Conservation (phyloP, 2,797 vertebrate genomes). For the Coregonus suidteri region DNA sequence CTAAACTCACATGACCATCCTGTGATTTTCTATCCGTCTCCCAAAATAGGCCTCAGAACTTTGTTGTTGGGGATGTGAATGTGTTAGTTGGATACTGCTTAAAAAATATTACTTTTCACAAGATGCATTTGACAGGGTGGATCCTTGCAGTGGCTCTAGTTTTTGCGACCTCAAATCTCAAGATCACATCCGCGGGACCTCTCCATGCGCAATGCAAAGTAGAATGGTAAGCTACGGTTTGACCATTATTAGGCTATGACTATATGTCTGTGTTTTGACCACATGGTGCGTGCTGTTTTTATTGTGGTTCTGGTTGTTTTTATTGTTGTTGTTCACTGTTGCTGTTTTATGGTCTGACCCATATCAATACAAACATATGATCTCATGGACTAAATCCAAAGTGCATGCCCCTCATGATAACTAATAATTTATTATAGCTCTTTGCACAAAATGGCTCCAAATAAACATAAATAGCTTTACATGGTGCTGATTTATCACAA, state of each 20-base stretch:
- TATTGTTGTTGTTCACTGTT: background rate
- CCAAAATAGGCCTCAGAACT: slow-evolving; percentile 8
- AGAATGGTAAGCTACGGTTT: slow-evolving; percentile 65
- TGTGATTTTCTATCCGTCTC: slow-evolving; percentile 50
- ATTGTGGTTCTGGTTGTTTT: background rate
- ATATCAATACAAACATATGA: background rate
- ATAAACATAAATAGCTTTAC: background rate
- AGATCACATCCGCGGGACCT: slow-evolving; percentile 52
- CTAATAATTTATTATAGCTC: background rate
- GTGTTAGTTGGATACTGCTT: background rate
- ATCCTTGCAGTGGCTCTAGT: slow-evolving; percentile 46
- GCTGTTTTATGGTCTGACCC: background rate
- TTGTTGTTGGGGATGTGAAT: background rate
- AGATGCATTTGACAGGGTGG: slow-evolving; percentile 48
- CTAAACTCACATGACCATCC: slow-evolving; percentile 70
- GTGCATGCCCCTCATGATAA: background rate
- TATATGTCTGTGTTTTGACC: background rate
- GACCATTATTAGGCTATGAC: background rate
- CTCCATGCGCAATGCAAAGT: slow-evolving; percentile 81
- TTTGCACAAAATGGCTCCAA: background rate
- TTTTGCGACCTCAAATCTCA: slow-evolving; percentile 30
- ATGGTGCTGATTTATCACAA: background rate
- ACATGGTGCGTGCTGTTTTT: background rate
- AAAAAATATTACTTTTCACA: background rate
- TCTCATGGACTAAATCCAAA: background rate